A percentile compares a stretch with the other conserved stretches of the same genome.
These are phyloP conservation scores for Cricetomys ansorgei DNA, from an alignment of 2,113 vertebrate species.

Conservation along the genomic window DNA sequence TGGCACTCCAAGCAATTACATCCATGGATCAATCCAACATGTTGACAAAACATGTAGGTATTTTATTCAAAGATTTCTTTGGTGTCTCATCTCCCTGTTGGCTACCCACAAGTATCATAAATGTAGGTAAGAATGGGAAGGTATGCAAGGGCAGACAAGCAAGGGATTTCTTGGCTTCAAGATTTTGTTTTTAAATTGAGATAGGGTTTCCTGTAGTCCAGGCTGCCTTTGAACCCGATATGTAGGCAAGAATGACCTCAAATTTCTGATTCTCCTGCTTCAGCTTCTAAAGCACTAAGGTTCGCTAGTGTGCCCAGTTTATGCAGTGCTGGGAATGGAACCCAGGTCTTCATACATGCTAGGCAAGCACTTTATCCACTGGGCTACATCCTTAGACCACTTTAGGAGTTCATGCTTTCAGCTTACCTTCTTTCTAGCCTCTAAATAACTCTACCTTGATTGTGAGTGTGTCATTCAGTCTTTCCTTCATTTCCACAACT, in stretches of 20 bases:
- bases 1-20: slow-evolving; percentile 15
- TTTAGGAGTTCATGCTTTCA: neutral
- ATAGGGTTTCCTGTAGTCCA: too few relatives aligned
- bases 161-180: neutral
- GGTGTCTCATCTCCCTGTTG: slow-evolving; percentile 8
- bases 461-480: neutral
- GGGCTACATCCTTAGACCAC: neutral
- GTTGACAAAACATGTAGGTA: slow-evolving; percentile 38
- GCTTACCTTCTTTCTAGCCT: neutral
- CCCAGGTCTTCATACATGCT: neutral
- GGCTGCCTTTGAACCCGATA: neutral
- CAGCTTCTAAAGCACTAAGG: neutral
- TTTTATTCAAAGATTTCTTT: slow-evolving; percentile 53
- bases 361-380: neutral
- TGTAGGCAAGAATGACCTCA: neutral
- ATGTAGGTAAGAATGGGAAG: neutral
- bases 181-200: neutral
- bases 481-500: neutral
- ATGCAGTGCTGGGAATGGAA: too few relatives aligned
- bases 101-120: neutral
- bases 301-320: neutral
- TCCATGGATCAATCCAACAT: neutral
- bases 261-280: neutral
- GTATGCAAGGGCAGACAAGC: neutral
- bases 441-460: neutral